phyloP scores from a whole-genome alignment of 2,113 vertebrate genomes.

The Telmatochromis brichardi region DNA sequence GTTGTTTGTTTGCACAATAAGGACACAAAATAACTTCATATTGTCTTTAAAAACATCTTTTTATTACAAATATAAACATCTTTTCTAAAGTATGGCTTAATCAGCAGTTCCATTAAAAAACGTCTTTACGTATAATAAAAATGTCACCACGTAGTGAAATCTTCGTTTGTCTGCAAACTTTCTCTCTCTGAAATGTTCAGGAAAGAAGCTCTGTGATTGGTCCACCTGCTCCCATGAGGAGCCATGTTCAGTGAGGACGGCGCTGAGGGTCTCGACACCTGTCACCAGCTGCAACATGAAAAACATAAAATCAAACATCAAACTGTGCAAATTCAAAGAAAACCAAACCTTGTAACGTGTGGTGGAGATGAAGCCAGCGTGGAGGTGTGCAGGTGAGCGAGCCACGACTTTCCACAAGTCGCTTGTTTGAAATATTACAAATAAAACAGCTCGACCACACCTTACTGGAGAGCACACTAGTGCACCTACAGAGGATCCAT shows the following conservation, averaged over 20 bases:
- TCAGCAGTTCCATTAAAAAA: background rate
- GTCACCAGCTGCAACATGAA: background rate
- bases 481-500: background rate
- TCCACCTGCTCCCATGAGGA: background rate
- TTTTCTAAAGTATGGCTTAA: background rate
- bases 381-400: background rate
- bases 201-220: constrained; percentile 5
- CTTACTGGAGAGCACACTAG: background rate
- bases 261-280: background rate
- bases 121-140: background rate
- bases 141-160: background rate
- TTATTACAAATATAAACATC: background rate
- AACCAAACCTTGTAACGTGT: background rate
- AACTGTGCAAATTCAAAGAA: background rate
- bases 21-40: background rate
- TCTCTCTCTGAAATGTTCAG: background rate
- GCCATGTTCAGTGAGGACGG: background rate
- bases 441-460: background rate
- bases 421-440: background rate
- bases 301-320: background rate
- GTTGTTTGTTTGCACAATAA: background rate
- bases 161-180: background rate
- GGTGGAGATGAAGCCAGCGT: background rate
- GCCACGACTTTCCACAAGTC: background rate
- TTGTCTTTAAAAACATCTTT: background rate